Evolutionary conservation across 2,113 vertebrate species (phyloP).

Genomic region (Porphyrio hochstetteri): DNA sequence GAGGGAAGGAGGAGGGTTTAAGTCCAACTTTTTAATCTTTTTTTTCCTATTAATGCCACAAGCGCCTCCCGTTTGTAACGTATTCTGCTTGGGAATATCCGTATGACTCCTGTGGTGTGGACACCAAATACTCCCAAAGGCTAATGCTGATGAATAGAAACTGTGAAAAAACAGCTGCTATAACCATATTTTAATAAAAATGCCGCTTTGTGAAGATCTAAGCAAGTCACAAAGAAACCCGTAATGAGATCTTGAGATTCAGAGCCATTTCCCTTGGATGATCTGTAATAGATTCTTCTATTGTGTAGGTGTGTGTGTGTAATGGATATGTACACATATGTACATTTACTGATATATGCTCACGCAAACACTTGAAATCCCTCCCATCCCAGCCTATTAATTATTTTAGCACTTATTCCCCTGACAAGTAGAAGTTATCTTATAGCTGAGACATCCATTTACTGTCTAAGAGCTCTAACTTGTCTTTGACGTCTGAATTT

Average conservation of each 20-base stretch:
- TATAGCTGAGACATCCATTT: not conserved
- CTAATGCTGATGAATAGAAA: not conserved
- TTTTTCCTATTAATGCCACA: not conserved
- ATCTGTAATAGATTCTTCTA: not conserved
- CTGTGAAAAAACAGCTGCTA: not conserved
- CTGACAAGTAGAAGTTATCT: constrained; percentile 11
- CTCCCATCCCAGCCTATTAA: not conserved
- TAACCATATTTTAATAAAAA: constrained; percentile 30
- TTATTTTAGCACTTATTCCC: constrained; percentile 32
- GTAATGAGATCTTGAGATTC: not conserved
- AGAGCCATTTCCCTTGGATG: not conserved
- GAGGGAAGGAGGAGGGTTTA: not conserved
- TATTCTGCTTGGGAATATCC: not conserved
- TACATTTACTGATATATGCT: constrained; percentile 2
- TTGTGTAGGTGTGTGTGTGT: not conserved
- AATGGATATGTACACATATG: not conserved
- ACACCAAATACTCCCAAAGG: not conserved
- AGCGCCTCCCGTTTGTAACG: not conserved
- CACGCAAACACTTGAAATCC: not conserved
- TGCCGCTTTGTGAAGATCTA: not conserved
- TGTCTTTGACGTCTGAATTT: constrained; percentile 16
- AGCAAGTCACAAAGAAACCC: not conserved
- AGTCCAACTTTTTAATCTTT: not conserved
- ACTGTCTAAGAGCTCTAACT: not conserved
- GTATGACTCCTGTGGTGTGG: not conserved